These are phyloP conservation scores for Griposia aprilina DNA, from an alignment of 2,888 invertebrate genomes.

Conservation along the genomic window DNA sequence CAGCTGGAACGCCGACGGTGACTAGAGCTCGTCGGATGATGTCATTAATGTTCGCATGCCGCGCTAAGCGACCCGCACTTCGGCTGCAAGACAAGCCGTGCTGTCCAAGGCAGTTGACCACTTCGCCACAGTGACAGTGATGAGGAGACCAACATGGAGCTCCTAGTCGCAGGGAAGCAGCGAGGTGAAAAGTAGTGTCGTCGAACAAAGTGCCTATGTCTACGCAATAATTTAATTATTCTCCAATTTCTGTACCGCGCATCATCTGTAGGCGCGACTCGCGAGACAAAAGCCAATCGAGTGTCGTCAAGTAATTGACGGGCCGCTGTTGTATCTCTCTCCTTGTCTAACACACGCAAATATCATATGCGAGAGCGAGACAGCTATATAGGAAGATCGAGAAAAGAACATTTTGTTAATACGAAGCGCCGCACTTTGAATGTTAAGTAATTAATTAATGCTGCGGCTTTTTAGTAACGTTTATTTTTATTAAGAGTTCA, in stretches of 20 bases:
- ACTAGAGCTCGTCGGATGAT: too few relatives aligned
- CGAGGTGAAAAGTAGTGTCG: too few relatives aligned
- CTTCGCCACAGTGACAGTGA: too few relatives aligned
- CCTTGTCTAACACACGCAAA: conserved; percentile 8
- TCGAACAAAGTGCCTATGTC: too few relatives aligned
- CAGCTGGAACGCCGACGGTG: too few relatives aligned
- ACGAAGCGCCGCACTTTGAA: conserved; percentile 42
- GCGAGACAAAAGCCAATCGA: conserved; percentile 68
- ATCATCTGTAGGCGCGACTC: conserved; percentile 44
- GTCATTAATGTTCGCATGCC: too few relatives aligned
- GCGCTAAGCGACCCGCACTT: too few relatives aligned
- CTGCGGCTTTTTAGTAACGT: conserved; percentile 9
- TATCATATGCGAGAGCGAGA: background rate
- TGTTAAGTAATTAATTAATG: conserved; percentile 55
- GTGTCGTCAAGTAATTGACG: conserved; percentile 66
- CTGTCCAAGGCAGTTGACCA: too few relatives aligned
- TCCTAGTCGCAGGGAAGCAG: too few relatives aligned
- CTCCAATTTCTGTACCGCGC: conserved; percentile 28
- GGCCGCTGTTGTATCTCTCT: conserved; percentile 24
- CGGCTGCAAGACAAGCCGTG: too few relatives aligned
- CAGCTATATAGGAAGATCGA: conserved; percentile 8
- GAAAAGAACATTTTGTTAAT: conserved; percentile 55
- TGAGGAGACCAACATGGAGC: too few relatives aligned
- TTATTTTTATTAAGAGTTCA: conserved; percentile 11
- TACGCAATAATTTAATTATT: background rate